Conservation (phyloP, 2,797 vertebrate genomes). For the Falco rusticolus region DNA sequence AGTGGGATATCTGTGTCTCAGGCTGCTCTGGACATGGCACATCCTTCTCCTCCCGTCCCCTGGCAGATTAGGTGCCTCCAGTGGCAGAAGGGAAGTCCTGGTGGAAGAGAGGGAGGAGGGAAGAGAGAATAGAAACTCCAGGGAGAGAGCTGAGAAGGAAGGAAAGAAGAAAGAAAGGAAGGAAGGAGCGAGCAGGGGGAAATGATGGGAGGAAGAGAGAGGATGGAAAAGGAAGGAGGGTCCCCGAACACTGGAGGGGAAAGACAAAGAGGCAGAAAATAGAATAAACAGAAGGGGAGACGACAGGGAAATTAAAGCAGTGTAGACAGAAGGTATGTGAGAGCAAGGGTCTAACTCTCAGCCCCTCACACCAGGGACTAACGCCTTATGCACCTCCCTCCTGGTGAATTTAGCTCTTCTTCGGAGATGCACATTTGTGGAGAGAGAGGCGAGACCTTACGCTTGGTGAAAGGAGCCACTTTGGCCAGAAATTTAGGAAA, state of each 20-base stretch:
- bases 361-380: not conserved
- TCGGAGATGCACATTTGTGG: not conserved
- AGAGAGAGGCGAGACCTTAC: not conserved
- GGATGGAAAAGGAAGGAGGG: slow-evolving; percentile 46
- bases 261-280: slow-evolving; percentile 55
- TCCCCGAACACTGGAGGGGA: slow-evolving; percentile 8
- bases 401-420: not conserved
- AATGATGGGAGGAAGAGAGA: slow-evolving; percentile 33
- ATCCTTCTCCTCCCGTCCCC: not conserved
- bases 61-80: not conserved
- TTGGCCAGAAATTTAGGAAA: not conserved
- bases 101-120: slow-evolving; percentile 33
- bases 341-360: not conserved
- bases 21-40: not conserved
- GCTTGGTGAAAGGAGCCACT: not conserved
- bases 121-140: slow-evolving; percentile 52
- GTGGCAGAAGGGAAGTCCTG: slow-evolving; percentile 13
- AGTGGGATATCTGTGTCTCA: not conserved
- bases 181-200: slow-evolving; percentile 2
- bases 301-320: not conserved
- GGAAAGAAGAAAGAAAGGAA: slow-evolving; percentile 54
- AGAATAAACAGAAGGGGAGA: slow-evolving; percentile 25
- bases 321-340: not conserved
- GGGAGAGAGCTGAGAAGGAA: slow-evolving; percentile 17
- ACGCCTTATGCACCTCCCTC: not conserved